Evolutionary conservation across 2,113 vertebrate species (phyloP).

Genomic region (Ochotona princeps): DNA sequence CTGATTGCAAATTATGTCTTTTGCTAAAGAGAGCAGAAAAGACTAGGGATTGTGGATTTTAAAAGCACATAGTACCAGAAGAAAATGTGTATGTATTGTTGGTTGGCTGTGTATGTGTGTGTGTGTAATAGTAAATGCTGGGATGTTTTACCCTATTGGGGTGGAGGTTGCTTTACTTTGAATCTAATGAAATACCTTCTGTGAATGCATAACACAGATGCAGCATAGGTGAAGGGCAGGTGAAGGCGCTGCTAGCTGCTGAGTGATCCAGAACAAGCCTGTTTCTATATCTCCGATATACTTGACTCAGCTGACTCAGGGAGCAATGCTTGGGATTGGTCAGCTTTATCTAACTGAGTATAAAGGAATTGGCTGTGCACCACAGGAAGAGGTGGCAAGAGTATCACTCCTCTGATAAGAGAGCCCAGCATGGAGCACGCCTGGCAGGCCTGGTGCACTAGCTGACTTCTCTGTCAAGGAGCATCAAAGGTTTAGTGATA

Average conservation of each 20-base stretch:
- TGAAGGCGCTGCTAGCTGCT: not conserved
- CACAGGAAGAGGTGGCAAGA: not conserved
- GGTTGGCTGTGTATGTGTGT: not conserved
- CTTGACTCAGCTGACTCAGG: not conserved
- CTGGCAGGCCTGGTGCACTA: not conserved
- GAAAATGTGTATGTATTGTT: not conserved
- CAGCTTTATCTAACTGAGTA: not conserved
- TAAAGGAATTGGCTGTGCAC: not conserved
- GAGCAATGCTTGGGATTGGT: not conserved
- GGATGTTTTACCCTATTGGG: not conserved
- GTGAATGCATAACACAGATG: not conserved
- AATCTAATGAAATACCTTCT: not conserved
- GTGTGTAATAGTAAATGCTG: not conserved
- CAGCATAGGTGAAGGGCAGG: not conserved
- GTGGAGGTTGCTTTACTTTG: not conserved
- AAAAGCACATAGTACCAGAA: not conserved
- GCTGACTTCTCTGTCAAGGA: not conserved
- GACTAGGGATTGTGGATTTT: slow-evolving; percentile 11
- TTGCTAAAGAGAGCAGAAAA: slow-evolving; percentile 51
- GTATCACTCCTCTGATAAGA: slow-evolving; percentile 27
- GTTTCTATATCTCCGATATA: not conserved
- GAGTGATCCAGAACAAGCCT: not conserved
- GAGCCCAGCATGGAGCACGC: not conserved
- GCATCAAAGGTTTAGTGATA: not conserved
- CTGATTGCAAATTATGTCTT: slow-evolving; percentile 68